Evolutionary conservation across 2,797 vertebrate genomes (phyloP).

Genomic region (Discoglossus pictus): DNA sequence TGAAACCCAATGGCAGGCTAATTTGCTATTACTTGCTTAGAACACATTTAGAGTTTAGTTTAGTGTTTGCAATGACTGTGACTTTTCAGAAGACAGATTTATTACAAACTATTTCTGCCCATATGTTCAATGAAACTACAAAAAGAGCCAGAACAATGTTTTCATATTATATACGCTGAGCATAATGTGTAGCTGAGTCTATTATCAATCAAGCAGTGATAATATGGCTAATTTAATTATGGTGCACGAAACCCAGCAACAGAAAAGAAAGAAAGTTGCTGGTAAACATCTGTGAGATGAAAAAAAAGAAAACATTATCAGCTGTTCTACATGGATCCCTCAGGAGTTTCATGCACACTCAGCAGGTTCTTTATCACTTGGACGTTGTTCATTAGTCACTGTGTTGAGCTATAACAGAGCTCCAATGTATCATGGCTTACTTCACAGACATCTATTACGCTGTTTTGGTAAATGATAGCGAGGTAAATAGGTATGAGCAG

Average conservation of each 20-base stretch:
- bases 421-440: not conserved
- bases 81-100: too few relatives aligned
- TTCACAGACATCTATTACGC: not conserved
- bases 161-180: not conserved
- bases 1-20: too few relatives aligned
- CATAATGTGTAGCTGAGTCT: not conserved
- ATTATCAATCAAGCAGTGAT: not conserved
- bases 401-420: not conserved
- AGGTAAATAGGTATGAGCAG: too few relatives aligned
- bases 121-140: too few relatives aligned
- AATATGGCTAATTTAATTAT: constrained; percentile 4
- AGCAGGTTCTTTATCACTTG: not conserved
- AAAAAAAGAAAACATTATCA: constrained; percentile 1
- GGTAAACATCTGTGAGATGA: constrained; percentile 15
- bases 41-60: too few relatives aligned
- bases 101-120: too few relatives aligned
- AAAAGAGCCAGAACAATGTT: too few relatives aligned
- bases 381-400: constrained; percentile 10
- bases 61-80: too few relatives aligned
- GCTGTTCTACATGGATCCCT: constrained; percentile 2
- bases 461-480: not conserved
- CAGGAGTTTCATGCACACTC: constrained; percentile 2
- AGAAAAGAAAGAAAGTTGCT: not conserved
- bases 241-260: not conserved
- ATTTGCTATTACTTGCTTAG: too few relatives aligned